Base-by-base conservation (phyloP, 2,113 vertebrate genomes). In the Eulacestoma nigropectus region DNA sequence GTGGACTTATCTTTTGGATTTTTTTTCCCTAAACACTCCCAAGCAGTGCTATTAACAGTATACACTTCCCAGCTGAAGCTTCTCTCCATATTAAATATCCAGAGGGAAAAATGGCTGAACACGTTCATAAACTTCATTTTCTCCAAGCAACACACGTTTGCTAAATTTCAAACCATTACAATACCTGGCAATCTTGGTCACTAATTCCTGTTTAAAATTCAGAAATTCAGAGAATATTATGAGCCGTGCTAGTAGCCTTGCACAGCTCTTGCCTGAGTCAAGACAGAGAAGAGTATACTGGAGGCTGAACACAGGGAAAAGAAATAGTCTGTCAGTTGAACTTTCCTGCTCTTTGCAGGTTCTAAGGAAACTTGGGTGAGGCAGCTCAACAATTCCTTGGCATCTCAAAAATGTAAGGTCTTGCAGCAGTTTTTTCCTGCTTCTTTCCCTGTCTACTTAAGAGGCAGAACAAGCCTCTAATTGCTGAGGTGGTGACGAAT, bases 351-450 rank as follows among this genome's bases (percentile, higher is more conserved):
- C 39, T 74, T 85, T 93, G 47, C 30, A 80, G 50, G 41, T 67
- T 83, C 35, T n/a, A 56, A 90, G 94, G 93, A 96, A 97, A 80
- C 50, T 65, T 77, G 87, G 72, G 67, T 67, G 93, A 91, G 63
- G 59, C 47, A 86, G 59, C 35, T 80, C 78, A 88, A 30, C 70
- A 80, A 35, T 74, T 83, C 55, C 1, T 4, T 84, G 60, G 35
- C 87, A 90, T 88, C 64, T 93, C 67, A 95, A 77, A 96, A 91
- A 93, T 95, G 72, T 63, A 84, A 96, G 95, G 94, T 94, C 95
- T 86, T 88, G 72, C 55, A 91, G 91, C 93, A 88, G 91, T 94
- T 84, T 89, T 92, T 96, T 96, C 92, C 93, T 97, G 95, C 55
- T 91, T 70, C 46, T 91, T 91, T 67, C 82, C 33, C 52, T 41